These are phyloP conservation scores for Phortica okadai DNA, from an alignment of 2,888 invertebrate genomes.

Conservation along the genomic window DNA sequence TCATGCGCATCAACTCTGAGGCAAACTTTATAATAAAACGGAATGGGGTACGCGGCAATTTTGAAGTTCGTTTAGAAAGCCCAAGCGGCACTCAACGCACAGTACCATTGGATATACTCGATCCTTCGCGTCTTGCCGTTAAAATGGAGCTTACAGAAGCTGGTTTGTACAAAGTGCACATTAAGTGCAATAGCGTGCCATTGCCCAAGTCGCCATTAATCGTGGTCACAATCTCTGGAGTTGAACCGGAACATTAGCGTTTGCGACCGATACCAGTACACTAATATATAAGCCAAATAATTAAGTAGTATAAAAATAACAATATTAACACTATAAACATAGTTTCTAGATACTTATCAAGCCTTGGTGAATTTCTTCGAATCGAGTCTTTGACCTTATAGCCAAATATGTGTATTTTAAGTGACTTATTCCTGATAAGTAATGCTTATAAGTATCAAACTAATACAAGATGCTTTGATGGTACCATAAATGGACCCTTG, in stretches of 20 bases:
- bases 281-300: slow-evolving; percentile 17
- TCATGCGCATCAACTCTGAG: slow-evolving; percentile 62
- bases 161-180: slow-evolving; percentile 73
- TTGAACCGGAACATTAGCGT: neutral
- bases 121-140: slow-evolving; percentile 72
- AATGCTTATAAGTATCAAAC: too few species aligned
- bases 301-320: neutral
- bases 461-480: slow-evolving; percentile 78
- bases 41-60: slow-evolving; percentile 74
- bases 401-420: slow-evolving; percentile 51
- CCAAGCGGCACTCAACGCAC: slow-evolving; percentile 62
- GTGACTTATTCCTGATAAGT: too few species aligned
- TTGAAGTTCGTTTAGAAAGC: slow-evolving; percentile 73
- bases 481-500: slow-evolving; percentile 89
- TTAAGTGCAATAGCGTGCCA: slow-evolving; percentile 73
- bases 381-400: slow-evolving; percentile 48
- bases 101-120: slow-evolving; percentile 64
- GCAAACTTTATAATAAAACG: slow-evolving; percentile 71
- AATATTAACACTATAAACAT: neutral
- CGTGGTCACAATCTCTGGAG: slow-evolving; percentile 63
- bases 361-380: neutral
- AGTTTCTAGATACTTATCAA: too few species aligned
- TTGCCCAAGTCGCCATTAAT: slow-evolving; percentile 73
- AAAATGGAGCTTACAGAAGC: slow-evolving; percentile 60
- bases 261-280: slow-evolving; percentile 38